phyloP scores from a whole-genome alignment of 92 coral and sea anemone genomes.

The Pocillopora meandrina region DNA sequence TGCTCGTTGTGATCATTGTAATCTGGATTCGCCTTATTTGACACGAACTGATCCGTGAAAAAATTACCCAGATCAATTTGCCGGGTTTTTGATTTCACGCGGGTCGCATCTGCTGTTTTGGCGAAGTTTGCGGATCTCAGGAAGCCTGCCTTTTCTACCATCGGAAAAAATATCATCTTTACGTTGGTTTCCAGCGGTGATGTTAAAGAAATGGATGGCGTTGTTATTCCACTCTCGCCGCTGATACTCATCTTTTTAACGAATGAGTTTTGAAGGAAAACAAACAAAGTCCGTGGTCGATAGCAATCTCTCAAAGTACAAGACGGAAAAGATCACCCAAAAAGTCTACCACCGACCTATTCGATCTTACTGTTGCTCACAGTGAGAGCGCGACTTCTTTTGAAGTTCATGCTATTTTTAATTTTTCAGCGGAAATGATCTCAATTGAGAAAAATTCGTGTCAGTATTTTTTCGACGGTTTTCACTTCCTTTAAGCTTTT shows the following conservation, averaged over 20 bases:
- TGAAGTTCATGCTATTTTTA: background rate
- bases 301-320: background rate
- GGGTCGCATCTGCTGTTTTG: background rate
- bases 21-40: conserved; percentile 28
- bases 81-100: conserved; percentile 26
- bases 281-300: background rate
- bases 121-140: background rate
- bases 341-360: background rate
- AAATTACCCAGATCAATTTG: conserved; percentile 20
- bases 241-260: conserved; percentile 7
- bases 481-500: background rate
- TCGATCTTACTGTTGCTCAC: too few species aligned
- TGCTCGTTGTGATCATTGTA: conserved; percentile 6
- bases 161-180: conserved; percentile 15
- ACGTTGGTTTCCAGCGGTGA: conserved; percentile 24
- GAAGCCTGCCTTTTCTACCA: background rate
- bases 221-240: background rate
- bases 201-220: conserved; percentile 27
- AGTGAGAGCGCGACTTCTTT: background rate
- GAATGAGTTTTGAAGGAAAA: conserved; percentile 5
- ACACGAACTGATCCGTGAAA: conserved; percentile 17
- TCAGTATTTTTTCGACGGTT: conserved; percentile 15
- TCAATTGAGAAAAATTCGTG: background rate
- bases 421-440: conserved; percentile 25
- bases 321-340: background rate